Conservation (phyloP, 2,888 invertebrate genomes). For the Ectemnius lituratus region DNA sequence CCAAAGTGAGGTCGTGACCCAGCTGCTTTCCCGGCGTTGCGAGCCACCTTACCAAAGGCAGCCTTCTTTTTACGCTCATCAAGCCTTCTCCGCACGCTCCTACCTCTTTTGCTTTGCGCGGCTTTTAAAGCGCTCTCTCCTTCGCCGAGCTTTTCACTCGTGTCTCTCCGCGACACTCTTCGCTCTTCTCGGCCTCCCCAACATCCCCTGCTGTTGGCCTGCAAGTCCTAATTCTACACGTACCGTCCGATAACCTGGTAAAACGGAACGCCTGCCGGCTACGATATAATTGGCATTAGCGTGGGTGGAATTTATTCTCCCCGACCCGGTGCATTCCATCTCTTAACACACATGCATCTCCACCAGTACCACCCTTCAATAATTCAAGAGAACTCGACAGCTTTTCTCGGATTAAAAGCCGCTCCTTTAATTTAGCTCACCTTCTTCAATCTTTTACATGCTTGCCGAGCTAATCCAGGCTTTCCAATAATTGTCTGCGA, state of each 20-base stretch:
- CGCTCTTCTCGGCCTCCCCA: background rate
- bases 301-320: background rate
- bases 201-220: constrained; percentile 23
- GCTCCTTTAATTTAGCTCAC: too few relatives aligned
- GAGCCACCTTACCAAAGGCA: constrained; percentile 24
- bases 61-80: constrained; percentile 43
- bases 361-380: too few relatives aligned
- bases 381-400: too few relatives aligned
- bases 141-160: constrained; percentile 7
- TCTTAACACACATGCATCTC: background rate
- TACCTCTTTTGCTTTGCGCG: constrained; percentile 26
- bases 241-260: constrained; percentile 27
- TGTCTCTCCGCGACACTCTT: constrained; percentile 1
- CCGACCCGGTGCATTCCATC: background rate
- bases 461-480: too few relatives aligned
- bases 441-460: too few relatives aligned
- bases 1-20: constrained; percentile 31
- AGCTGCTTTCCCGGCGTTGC: constrained; percentile 14
- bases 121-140: constrained; percentile 30
- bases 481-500: too few relatives aligned
- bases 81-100: constrained; percentile 30
- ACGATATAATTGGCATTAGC: background rate
- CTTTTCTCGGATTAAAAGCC: too few relatives aligned
- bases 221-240: constrained; percentile 32
- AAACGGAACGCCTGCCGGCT: constrained; percentile 20